Conservation (phyloP, 2,888 invertebrate genomes). For the Acanthosepion lycidas region DNA sequence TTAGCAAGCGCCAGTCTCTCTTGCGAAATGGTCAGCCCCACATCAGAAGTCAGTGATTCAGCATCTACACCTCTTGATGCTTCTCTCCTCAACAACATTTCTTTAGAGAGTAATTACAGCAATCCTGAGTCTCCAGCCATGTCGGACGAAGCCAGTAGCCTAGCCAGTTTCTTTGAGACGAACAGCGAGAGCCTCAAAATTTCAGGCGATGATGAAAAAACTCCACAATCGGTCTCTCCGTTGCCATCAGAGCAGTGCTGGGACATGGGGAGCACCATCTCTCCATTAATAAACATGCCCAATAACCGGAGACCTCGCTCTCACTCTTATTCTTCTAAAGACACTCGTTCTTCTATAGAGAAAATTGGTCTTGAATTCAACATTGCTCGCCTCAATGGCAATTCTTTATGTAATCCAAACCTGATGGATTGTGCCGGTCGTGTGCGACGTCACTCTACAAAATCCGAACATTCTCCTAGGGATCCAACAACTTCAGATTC, state of each 20-base stretch:
- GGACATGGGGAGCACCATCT: neutral
- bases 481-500: conserved; percentile 33
- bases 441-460: conserved; percentile 24
- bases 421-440: neutral
- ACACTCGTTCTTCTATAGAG: conserved; percentile 11
- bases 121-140: conserved; percentile 38
- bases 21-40: neutral
- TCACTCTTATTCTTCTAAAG: neutral
- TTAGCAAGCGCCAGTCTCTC: neutral
- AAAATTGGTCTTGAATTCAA: conserved; percentile 39
- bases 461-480: neutral
- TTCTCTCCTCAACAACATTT: neutral
- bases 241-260: conserved; percentile 4
- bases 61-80: neutral
- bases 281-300: neutral
- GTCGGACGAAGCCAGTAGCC: conserved; percentile 35
- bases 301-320: neutral
- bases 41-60: neutral
- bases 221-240: neutral
- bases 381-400: neutral
- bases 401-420: neutral
- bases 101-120: neutral
- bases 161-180: conserved; percentile 43
- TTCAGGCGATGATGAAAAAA: conserved; percentile 37
- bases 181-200: conserved; percentile 24